A percentile compares a stretch with the other conserved stretches of the same genome.
These are phyloP conservation scores for Pristionchus japonicus DNA, from an alignment of 2,888 invertebrate species.

Conservation along the genomic window DNA sequence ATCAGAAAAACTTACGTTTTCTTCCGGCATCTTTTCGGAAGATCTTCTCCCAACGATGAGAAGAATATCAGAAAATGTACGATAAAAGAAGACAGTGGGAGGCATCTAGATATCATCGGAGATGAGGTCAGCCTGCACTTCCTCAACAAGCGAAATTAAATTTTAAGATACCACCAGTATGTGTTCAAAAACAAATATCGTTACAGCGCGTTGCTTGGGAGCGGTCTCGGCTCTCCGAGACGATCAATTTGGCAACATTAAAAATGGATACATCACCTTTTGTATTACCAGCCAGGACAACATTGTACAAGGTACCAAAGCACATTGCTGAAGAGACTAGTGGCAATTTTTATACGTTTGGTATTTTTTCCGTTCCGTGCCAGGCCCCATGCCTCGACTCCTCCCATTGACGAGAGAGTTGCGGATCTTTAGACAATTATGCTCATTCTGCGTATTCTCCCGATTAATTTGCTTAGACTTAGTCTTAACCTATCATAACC, in stretches of 20 bases:
- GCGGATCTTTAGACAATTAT: too few relatives aligned
- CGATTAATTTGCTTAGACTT: too few relatives aligned
- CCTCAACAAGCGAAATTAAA: too few relatives aligned
- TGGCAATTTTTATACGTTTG: too few relatives aligned
- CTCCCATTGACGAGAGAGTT: not conserved
- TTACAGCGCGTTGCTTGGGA: slow-evolving; percentile 15
- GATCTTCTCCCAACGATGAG: not conserved
- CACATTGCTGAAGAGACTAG: too few relatives aligned
- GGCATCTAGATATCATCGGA: not conserved
- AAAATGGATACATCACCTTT: slow-evolving; percentile 15
- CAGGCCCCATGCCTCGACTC: too few relatives aligned
- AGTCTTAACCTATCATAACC: too few relatives aligned
- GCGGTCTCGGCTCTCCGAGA: not conserved
- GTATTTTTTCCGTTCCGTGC: too few relatives aligned
- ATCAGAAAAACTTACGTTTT: not conserved
- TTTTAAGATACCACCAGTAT: too few relatives aligned
- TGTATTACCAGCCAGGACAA: not conserved
- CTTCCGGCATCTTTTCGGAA: not conserved
- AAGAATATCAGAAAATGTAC: not conserved
- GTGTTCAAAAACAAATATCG: not conserved
- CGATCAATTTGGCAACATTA: not conserved
- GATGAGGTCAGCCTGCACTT: too few relatives aligned
- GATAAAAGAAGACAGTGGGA: not conserved
- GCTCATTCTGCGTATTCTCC: too few relatives aligned
- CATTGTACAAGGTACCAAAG: not conserved